Base-by-base conservation (phyloP, 1,140 invertebrate genomes). In the Elymnias hypermnestra region DNA sequence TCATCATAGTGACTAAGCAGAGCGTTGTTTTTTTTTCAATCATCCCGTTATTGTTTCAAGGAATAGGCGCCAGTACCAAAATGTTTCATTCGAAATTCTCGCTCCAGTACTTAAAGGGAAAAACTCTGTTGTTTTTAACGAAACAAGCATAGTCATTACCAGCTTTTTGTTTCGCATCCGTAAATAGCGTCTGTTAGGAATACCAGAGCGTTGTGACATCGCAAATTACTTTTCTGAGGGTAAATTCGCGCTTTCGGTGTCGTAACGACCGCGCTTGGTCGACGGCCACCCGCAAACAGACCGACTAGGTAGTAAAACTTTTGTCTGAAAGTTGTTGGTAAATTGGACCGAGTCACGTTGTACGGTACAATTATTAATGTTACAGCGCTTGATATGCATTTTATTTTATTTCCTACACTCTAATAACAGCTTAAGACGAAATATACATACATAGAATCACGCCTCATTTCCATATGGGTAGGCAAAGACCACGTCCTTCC, bases 191-290 rank as follows among this genome's bases (percentile, higher is more conserved):
- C 51, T 44, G 48, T 57, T 46, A 54, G 54, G 41, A 61, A 60
- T 67, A 64, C 53, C 33, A 55, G 53, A 48, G 57, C 47, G 48
- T 45, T 62, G 77, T 78, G 75, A 77, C 69, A 60, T 63, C 58
- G 66, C 75, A 73, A 79, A 79, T 82, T 79, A 77, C 69, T 81
- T 72, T 72, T 58, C 45, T n/a, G 69, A 60, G 8, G 58, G 57
- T 53, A 60, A 66, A 68, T 72, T 67, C 57, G 48, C 65, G 54
- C 48, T 50, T 37, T 66, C 70, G 63, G 58, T 50, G 31, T 33
- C 31, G 31, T 33, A 33, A 33, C 26, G 26, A 29, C 26, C 26
- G 26, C 48, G 28, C 45, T 19, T n/a, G n/a, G n/a, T n/a, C n/a
- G n/a, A n/a, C n/a, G n/a, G n/a, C n/a, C n/a, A 35, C 43, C 69